phyloP scores from a whole-genome alignment of 2,113 vertebrate species.

The Ochotona princeps region DNA sequence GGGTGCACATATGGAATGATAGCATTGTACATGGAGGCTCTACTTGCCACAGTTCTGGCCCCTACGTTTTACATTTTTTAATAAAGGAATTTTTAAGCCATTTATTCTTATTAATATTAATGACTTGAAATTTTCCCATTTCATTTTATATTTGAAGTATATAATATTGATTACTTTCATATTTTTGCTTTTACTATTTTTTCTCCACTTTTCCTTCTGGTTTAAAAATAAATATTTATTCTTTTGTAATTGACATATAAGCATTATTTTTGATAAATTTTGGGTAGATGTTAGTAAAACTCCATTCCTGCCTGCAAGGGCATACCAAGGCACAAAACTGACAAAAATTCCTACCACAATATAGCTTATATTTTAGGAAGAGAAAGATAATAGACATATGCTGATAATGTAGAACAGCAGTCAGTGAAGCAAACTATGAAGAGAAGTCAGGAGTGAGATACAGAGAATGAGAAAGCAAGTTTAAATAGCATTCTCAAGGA shows the following conservation, averaged over 20 bases:
- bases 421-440: background rate
- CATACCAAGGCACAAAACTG: background rate
- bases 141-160: background rate
- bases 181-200: slow-evolving; percentile 2
- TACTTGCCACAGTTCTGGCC: too few relatives aligned
- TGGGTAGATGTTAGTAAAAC: background rate
- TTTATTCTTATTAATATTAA: background rate
- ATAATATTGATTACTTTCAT: background rate
- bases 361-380: background rate
- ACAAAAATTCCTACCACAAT: background rate
- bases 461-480: background rate
- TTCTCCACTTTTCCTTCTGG: background rate
- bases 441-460: too few relatives aligned
- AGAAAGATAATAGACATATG: background rate
- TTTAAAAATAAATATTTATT: background rate
- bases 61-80: background rate
- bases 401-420: background rate
- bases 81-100: background rate
- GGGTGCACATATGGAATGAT: too few relatives aligned
- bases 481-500: background rate
- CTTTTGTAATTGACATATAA: background rate
- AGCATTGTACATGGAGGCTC: too few relatives aligned
- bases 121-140: background rate
- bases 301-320: background rate
- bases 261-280: background rate